A percentile compares a stretch with the other conserved stretches of the same genome.
Evolutionary conservation across 2,113 vertebrate genomes (phyloP).

Genomic region (Neodon shergylaensis): DNA sequence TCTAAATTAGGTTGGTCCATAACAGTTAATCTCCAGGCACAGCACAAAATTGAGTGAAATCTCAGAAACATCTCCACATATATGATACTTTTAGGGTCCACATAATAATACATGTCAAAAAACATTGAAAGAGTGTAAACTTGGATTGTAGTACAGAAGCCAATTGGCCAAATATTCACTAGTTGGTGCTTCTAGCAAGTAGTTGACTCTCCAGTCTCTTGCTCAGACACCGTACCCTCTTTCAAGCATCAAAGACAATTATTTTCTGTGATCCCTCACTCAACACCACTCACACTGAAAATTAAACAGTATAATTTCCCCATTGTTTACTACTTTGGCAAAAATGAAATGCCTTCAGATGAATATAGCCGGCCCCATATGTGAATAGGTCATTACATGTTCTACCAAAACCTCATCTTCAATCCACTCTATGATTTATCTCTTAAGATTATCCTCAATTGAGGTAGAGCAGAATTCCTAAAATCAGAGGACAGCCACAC

Average conservation of each 20-base stretch:
- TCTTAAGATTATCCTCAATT: slow-evolving; percentile 48
- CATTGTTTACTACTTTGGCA: not conserved
- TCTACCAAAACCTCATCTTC: slow-evolving; percentile 44
- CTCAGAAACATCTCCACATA: not conserved
- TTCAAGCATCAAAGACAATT: not conserved
- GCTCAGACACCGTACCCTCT: not conserved
- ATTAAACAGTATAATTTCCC: slow-evolving; percentile 4
- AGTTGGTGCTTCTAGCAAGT: not conserved
- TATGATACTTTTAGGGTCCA: not conserved
- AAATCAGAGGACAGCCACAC: slow-evolving; percentile 53
- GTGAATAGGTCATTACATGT: not conserved
- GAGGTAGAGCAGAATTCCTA: slow-evolving; percentile 42
- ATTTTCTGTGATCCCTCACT: slow-evolving; percentile 39
- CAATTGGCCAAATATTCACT: not conserved
- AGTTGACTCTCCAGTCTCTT: not conserved
- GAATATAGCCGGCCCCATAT: not conserved
- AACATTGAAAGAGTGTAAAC: not conserved
- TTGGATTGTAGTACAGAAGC: not conserved
- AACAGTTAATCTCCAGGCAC: not conserved
- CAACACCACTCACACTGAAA: slow-evolving; percentile 6
- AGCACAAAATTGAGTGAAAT: not conserved
- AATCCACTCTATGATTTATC: slow-evolving; percentile 9
- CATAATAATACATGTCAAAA: slow-evolving; percentile 4
- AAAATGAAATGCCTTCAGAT: slow-evolving; percentile 28
- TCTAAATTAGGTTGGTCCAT: not conserved